Conservation (phyloP, 2,888 invertebrate species). For the Harpagoxenus sublaevis region DNA sequence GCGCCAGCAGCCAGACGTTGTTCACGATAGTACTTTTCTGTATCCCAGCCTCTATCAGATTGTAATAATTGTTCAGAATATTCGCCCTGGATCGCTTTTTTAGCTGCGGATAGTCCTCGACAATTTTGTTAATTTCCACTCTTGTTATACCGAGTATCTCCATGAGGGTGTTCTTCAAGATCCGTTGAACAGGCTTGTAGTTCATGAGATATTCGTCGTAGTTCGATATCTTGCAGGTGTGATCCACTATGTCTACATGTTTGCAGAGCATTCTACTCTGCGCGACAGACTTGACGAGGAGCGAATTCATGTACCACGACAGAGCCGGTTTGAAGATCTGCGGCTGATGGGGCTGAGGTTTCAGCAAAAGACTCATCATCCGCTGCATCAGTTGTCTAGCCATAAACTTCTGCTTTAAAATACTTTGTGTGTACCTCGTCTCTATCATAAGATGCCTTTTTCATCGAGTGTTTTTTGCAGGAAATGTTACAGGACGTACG, state of each 20-base stretch:
- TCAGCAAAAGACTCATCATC: background rate
- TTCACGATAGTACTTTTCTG: background rate
- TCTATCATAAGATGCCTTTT: background rate
- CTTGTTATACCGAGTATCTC: background rate
- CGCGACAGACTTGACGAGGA: no score
- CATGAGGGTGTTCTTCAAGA: constrained; percentile 12
- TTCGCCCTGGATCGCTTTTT: constrained; percentile 22
- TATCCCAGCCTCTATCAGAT: background rate
- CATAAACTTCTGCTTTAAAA: background rate
- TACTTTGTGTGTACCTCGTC: background rate
- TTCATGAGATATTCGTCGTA: background rate
- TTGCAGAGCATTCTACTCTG: constrained; percentile 6
- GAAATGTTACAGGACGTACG: background rate
- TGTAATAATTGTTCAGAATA: constrained; percentile 41
- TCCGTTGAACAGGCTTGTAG: background rate
- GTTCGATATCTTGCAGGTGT: constrained; percentile 14
- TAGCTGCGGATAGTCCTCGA: background rate
- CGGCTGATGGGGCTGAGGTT: background rate
- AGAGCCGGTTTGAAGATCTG: background rate
- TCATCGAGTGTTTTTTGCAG: background rate
- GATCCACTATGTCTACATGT: background rate
- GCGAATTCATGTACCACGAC: background rate
- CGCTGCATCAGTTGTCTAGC: background rate
- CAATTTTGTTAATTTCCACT: background rate
- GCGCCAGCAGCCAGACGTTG: constrained; percentile 9